These are phyloP conservation scores for Malaclemys terrapin DNA, from an alignment of 2,113 vertebrate species.

Conservation along the genomic window DNA sequence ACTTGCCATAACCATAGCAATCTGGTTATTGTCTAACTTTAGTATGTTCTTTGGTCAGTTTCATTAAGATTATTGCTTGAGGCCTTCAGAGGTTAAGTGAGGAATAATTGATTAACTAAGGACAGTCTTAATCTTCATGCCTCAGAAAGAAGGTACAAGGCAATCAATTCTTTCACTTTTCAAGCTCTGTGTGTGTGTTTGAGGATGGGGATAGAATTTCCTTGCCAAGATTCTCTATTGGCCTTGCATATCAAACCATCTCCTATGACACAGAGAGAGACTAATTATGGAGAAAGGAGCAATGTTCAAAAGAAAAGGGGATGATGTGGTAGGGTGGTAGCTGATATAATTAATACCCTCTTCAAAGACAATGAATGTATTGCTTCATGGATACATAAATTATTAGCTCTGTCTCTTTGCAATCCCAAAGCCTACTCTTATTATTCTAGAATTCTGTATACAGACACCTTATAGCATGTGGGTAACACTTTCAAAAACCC, in stretches of 20 bases:
- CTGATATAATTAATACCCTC: too few relatives aligned
- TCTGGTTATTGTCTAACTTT: neutral
- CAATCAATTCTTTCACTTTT: neutral
- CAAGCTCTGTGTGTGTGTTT: neutral
- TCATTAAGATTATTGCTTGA: neutral
- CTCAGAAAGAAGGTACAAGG: neutral
- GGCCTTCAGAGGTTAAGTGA: neutral
- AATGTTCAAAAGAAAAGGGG: neutral
- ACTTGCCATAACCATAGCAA: neutral
- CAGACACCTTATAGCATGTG: too few relatives aligned
- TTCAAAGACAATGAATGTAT: too few relatives aligned
- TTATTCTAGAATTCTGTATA: too few relatives aligned
- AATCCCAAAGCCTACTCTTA: too few relatives aligned
- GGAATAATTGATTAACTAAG: neutral
- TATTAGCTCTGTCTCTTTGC: too few relatives aligned
- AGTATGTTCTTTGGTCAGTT: neutral
- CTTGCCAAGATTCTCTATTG: neutral
- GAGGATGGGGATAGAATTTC: neutral
- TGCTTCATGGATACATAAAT: too few relatives aligned
- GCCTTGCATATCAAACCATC: neutral
- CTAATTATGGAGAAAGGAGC: neutral
- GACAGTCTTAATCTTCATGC: neutral
- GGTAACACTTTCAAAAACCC: too few relatives aligned
- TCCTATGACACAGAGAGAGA: too few relatives aligned
- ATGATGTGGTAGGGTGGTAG: too few relatives aligned